These are phyloP conservation scores for Manduca sexta DNA, from an alignment of 1,140 invertebrate species.

Conservation along the genomic window DNA sequence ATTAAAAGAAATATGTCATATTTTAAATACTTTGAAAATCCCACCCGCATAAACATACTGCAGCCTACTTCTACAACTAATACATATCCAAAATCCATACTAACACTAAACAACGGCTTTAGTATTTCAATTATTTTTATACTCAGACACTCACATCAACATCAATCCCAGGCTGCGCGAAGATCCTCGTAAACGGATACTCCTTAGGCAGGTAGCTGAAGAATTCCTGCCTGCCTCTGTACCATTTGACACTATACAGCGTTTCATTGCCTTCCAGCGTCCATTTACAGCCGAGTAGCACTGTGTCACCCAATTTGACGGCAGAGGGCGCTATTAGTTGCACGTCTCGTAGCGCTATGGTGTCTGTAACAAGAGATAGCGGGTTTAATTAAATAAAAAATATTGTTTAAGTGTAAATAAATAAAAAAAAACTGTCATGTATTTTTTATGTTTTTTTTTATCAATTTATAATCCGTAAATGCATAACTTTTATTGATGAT, in stretches of 20 bases:
- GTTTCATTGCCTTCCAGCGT: slow-evolving; percentile 78
- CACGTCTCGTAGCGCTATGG: slow-evolving; percentile 54
- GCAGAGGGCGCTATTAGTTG: slow-evolving; percentile 75
- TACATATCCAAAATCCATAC: too few relatives aligned
- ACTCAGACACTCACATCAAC: slow-evolving; percentile 71
- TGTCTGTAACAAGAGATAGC: slow-evolving; percentile 48
- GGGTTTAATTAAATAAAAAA: background rate
- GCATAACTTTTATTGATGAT: too few relatives aligned
- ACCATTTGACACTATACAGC: slow-evolving; percentile 90
- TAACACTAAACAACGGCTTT: background rate
- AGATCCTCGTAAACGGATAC: slow-evolving; percentile 75
- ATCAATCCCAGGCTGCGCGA: slow-evolving; percentile 74
- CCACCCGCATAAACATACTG: too few relatives aligned
- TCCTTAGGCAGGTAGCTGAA: slow-evolving; percentile 80
- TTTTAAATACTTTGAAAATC: too few relatives aligned
- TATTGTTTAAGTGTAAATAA: background rate
- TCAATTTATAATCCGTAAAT: too few relatives aligned
- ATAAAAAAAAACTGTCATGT: background rate
- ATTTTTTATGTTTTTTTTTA: too few relatives aligned
- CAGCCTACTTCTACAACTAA: too few relatives aligned
- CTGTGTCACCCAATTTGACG: slow-evolving; percentile 78
- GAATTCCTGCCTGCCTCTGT: slow-evolving; percentile 82
- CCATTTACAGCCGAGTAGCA: slow-evolving; percentile 81
- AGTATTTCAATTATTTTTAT: too few relatives aligned
- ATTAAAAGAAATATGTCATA: too few relatives aligned